phyloP scores from a whole-genome alignment of 2,888 invertebrate species.

The Leucophora obtusa region DNA sequence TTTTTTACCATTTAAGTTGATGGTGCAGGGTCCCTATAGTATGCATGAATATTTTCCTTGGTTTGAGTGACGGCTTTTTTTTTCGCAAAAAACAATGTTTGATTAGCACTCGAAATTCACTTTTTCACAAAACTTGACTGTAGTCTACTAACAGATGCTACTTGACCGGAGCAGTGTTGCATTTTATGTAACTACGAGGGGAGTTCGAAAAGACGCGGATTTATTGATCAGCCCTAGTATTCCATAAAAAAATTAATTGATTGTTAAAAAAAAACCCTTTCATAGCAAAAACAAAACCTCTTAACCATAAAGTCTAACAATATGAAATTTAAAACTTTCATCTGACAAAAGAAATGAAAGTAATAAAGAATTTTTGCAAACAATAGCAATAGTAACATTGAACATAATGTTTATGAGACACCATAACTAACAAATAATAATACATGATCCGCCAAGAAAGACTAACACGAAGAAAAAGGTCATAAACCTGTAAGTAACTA shows the following conservation, averaged over 20 bases:
- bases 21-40: too few relatives aligned
- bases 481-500: conserved; percentile 56
- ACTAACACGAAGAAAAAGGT: conserved; percentile 16
- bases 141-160: too few relatives aligned
- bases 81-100: too few relatives aligned
- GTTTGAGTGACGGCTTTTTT: too few relatives aligned
- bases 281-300: not conserved
- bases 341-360: not conserved
- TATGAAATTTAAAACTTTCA: not conserved
- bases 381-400: conserved; percentile 30
- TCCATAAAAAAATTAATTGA: not conserved
- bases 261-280: not conserved
- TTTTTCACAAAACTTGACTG: too few relatives aligned
- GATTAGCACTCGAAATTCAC: too few relatives aligned
- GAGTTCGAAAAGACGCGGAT: too few relatives aligned
- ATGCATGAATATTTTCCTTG: too few relatives aligned
- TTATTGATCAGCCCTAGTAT: too few relatives aligned
- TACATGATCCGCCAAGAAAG: conserved; percentile 19
- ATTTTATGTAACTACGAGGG: too few relatives aligned
- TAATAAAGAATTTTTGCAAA: conserved; percentile 4
- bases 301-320: conserved; percentile 1
- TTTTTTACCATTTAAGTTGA: too few relatives aligned
- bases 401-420: conserved; percentile 35
- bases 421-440: conserved; percentile 46
- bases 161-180: too few relatives aligned